phyloP scores from a whole-genome alignment of 1,140 invertebrate species.

The Anoplophora glabripennis region DNA sequence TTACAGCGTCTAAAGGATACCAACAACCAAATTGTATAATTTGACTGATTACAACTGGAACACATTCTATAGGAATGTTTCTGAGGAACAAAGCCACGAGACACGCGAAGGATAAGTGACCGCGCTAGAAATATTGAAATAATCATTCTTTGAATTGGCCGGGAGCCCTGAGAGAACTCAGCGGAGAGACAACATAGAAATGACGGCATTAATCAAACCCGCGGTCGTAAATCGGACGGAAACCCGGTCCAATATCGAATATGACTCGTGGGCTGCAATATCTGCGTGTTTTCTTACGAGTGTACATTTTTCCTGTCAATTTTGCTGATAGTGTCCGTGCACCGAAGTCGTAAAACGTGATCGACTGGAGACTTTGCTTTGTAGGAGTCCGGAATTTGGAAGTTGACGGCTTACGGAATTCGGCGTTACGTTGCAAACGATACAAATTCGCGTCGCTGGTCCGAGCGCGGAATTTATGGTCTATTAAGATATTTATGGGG shows the following conservation, averaged over 20 bases:
- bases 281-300: constrained; percentile 5
- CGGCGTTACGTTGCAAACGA: too few relatives aligned
- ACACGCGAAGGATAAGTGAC: constrained; percentile 5
- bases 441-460: too few relatives aligned
- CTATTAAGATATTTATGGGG: too few relatives aligned
- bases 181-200: constrained; percentile 2
- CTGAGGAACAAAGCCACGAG: neutral
- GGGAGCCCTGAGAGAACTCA: neutral
- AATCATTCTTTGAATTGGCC: constrained; percentile 1
- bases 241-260: constrained; percentile 2
- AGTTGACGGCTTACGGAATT: too few relatives aligned
- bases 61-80: too few relatives aligned
- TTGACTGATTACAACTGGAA: too few relatives aligned
- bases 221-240: neutral
- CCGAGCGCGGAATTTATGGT: too few relatives aligned
- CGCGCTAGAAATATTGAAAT: constrained; percentile 9
- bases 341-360: constrained; percentile 24
- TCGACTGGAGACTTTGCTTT: constrained; percentile 14
- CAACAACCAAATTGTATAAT: too few relatives aligned
- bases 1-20: too few relatives aligned
- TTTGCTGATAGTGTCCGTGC: constrained; percentile 28
- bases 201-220: constrained; percentile 1
- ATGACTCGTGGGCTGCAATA: neutral
- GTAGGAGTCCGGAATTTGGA: too few relatives aligned
- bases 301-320: constrained; percentile 36